Base-by-base conservation (phyloP, 2,797 vertebrate species). In the Acanthurus lineatus region DNA sequence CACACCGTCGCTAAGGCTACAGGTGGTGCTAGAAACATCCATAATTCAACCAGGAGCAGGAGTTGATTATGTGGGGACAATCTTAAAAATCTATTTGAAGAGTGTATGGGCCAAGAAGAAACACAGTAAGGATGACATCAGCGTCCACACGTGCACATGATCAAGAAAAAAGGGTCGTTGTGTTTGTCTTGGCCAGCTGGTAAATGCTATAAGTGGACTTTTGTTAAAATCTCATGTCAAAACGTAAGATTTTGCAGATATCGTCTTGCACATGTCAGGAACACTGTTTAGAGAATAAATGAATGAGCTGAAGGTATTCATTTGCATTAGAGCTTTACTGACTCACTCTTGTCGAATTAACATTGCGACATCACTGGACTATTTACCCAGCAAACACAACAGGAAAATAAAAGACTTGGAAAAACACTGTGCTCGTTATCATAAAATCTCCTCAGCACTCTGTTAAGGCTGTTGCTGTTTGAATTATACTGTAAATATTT, bases 401-500 rank as follows among this genome's bases (percentile, higher is more conserved):
- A 59, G 16, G 35, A 25, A 28, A 38, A 45, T 51, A 59, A 76
- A 49, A 57, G 20, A n/a, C 6, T 63, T 76, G 66, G 67, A 85
- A 89, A 88, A 86, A 79, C 42, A 78, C 54, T 11, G 63, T 0
- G 3, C 54, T 19, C 54, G 67, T 53, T 22, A 48, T 84, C 69
- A 54, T 85, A 51, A 88, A 84, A 83, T 77, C 76, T 69, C 72
- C n/a, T 4, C 48, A 20, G 20, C 72, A 47, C 73, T 82, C 56
- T 60, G 58, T 63, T 17, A 45, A 53, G 56, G n/a, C 57, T 25
- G 25, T 63, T 25, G 7, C 75, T 64, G 79, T 72, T 77, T 79
- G 84, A 88, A 79, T 69, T 65, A 32, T 40, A 76, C 47, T 85
- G 87, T 89, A 89, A 90, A 90, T 90, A 92, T 89, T 69, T 88